Conservation (phyloP, 1,140 invertebrate genomes). For the Phymastichus coffea region DNA sequence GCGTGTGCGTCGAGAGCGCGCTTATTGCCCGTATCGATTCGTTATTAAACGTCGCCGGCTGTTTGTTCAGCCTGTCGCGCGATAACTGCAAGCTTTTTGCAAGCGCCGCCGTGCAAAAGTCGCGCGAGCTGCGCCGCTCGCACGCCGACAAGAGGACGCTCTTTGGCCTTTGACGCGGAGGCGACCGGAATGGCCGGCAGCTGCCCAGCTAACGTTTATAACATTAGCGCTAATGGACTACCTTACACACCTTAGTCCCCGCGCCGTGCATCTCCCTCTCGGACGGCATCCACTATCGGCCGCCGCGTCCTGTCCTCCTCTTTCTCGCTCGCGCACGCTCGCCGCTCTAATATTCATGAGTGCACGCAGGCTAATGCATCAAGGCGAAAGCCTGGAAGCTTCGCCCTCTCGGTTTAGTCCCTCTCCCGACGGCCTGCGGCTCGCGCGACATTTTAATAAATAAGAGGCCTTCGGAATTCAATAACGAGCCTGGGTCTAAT, state of each 20-base stretch:
- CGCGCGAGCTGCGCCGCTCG: too few relatives aligned
- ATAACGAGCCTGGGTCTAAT: too few relatives aligned
- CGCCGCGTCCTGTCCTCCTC: neutral
- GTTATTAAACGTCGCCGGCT: conserved; percentile 13
- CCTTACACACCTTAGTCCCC: conserved; percentile 55
- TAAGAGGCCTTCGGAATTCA: conserved; percentile 51
- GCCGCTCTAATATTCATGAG: conserved; percentile 49
- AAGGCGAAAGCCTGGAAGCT: conserved; percentile 39
- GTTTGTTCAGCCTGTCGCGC: too few relatives aligned
- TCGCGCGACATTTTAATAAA: too few relatives aligned
- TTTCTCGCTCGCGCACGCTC: neutral
- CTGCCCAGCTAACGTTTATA: conserved; percentile 60
- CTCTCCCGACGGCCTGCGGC: too few relatives aligned
- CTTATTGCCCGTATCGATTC: conserved; percentile 10
- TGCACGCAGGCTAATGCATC: conserved; percentile 51
- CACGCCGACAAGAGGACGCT: too few relatives aligned
- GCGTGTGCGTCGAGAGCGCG: too few relatives aligned
- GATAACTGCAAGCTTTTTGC: too few relatives aligned
- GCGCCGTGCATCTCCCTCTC: conserved; percentile 31
- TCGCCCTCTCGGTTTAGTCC: conserved; percentile 39
- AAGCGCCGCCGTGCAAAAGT: too few relatives aligned
- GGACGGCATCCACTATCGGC: conserved; percentile 18
- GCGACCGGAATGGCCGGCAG: too few relatives aligned
- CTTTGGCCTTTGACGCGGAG: too few relatives aligned
- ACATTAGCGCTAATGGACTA: conserved; percentile 61